A percentile compares a stretch with the other conserved stretches of the same genome.
Evolutionary conservation across 2,888 invertebrate genomes (phyloP).

Genomic region (Drosophila flavopinicola): DNA sequence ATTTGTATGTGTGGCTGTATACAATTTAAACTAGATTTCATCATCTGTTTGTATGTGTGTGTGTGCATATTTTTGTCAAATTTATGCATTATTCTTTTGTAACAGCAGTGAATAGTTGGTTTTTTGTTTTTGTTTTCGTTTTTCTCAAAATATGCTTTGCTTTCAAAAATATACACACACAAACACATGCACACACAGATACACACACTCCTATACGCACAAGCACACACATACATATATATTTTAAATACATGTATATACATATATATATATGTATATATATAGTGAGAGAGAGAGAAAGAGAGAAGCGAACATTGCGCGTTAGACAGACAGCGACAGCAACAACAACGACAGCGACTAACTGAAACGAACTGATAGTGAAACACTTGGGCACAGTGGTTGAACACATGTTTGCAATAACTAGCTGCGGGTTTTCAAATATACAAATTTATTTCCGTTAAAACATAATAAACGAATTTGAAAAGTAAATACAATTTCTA

Average conservation of each 20-base stretch:
- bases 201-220: constrained; percentile 6
- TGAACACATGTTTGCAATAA: neutral
- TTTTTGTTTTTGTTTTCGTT: constrained; percentile 20
- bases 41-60: constrained; percentile 18
- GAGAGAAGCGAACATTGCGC: constrained; percentile 44
- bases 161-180: constrained; percentile 33
- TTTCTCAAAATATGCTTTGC: constrained; percentile 41
- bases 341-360: constrained; percentile 45
- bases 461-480: no score
- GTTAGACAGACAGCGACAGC: constrained; percentile 58
- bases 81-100: constrained; percentile 48
- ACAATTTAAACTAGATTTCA: constrained; percentile 34
- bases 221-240: constrained; percentile 19
- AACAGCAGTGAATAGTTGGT: constrained; percentile 45
- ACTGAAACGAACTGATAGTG: constrained; percentile 67
- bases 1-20: constrained; percentile 3
- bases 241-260: constrained; percentile 13
- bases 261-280: no score
- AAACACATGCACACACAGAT: constrained; percentile 7
- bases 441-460: no score
- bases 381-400: constrained; percentile 59
- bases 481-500: no score
- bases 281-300: constrained; percentile 14
- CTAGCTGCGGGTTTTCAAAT: no score
- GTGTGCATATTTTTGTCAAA: constrained; percentile 19